Percentiles rank a stretch among this genome's conserved stretches.
phyloP scores from a whole-genome alignment of 2,113 vertebrate species.

The Coptodon bakossiorum region DNA sequence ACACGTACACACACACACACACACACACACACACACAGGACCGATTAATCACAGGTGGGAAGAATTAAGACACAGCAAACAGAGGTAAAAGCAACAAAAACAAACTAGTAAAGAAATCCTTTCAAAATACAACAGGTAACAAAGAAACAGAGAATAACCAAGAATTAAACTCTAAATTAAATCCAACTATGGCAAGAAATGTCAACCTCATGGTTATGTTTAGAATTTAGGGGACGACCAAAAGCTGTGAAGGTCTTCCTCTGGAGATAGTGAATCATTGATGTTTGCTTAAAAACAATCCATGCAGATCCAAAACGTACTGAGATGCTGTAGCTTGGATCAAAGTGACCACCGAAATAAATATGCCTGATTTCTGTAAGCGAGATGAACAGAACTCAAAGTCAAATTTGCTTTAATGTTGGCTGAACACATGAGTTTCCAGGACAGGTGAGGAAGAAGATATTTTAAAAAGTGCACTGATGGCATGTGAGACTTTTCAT shows the following conservation, averaged over 20 bases:
- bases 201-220: background rate
- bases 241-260: background rate
- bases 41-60: background rate
- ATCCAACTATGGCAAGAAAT: background rate
- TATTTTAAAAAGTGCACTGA: background rate
- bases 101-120: background rate
- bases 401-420: background rate
- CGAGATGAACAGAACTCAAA: background rate
- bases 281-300: background rate
- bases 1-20: background rate
- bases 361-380: background rate
- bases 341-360: background rate
- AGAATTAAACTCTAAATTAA: background rate
- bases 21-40: background rate
- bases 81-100: background rate
- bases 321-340: background rate
- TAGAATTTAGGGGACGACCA: background rate
- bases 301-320: background rate
- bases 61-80: background rate
- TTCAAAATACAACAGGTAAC: background rate
- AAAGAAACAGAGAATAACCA: background rate
- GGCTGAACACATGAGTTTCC: background rate
- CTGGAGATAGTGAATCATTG: background rate
- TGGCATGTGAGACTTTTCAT: background rate
- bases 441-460: background rate